Evolutionary conservation across 2,113 vertebrate species (phyloP), one percentile per base, ranked within the genome.

Genomic region (Spea multiplicata): DNA sequence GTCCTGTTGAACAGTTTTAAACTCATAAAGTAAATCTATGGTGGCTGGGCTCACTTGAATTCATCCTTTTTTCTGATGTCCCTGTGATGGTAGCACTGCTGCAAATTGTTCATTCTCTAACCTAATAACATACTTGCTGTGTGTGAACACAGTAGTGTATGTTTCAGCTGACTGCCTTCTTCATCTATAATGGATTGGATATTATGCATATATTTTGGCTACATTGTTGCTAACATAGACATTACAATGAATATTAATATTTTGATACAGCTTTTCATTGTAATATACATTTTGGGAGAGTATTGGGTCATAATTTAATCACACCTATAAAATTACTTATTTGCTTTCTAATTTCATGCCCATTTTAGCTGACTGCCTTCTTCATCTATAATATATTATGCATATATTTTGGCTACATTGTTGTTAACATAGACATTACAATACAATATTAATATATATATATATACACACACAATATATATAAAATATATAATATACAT

Each of bases 121-220:
- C 13, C 45, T 68, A 46, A 68, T 47, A 68, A 9, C 8, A 9
- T 46, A 4, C 13, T 68, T 12, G 12, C 10, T 47, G 12, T 13
- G 14, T 14, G 66, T 45, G 14, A 14, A 12, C 5, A 46, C 66
- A 46, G 30, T 44, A 13, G 10, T 47, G 13, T 44, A 3, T 10
- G 45, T 68, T 68, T 4, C 66, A 68, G 66, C 5, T 68, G 66
- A 68, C 66, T 48, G 62, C n/a, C 30, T 47, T 68, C n/a, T 68
- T 12, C 14, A 46, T 6, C 45, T 68, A 10, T 10, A 30, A 46
- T 44, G 8, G 17, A 14, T 46, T 47, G 66, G 46, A 68, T 5
- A 68, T 46, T 68, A 68, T 44, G 44, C 45, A 68, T 47, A 46
- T 47, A 68, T 8, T 59, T 59, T 12, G 10, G 50, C 50, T 12